phyloP scores from a whole-genome alignment of 2,113 vertebrate species.

The Mellivora capensis region DNA sequence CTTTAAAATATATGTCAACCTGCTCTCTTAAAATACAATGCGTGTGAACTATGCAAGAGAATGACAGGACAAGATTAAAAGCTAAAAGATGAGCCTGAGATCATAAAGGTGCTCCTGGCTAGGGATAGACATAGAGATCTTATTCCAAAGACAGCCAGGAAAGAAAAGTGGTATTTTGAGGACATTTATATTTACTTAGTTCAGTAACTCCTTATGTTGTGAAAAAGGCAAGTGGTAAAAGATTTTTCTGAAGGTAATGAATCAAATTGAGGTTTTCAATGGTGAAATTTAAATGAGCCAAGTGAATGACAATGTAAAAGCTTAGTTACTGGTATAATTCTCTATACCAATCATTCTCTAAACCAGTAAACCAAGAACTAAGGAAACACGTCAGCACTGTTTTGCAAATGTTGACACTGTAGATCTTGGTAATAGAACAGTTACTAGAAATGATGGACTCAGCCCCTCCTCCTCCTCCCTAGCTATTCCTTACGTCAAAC shows the following conservation, averaged over 20 bases:
- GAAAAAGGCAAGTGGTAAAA: not conserved
- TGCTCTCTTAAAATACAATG: not conserved
- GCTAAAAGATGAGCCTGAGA: not conserved
- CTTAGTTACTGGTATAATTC: not conserved
- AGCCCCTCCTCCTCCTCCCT: not conserved
- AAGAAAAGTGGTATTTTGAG: constrained; percentile 4
- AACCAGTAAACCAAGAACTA: not conserved
- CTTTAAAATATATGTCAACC: not conserved
- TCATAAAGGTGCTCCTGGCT: not conserved
- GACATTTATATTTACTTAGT: not conserved
- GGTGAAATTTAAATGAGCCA: constrained; percentile 14
- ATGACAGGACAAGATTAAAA: not conserved
- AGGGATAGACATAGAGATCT: not conserved
- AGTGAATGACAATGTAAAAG: not conserved
- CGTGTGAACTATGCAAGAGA: not conserved
- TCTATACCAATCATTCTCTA: not conserved
- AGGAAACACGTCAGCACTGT: not conserved
- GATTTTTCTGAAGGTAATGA: not conserved
- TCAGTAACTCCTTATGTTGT: not conserved
- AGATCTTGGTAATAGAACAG: not conserved
- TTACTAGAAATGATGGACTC: not conserved
- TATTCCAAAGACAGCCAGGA: not conserved
- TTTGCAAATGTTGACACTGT: not conserved
- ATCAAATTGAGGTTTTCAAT: constrained; percentile 13
- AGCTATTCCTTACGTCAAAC: not conserved